A percentile compares a stretch with the other conserved stretches of the same genome.
phyloP scores from a whole-genome alignment of 2,888 invertebrate species.

The Gasteruption jaculator region DNA sequence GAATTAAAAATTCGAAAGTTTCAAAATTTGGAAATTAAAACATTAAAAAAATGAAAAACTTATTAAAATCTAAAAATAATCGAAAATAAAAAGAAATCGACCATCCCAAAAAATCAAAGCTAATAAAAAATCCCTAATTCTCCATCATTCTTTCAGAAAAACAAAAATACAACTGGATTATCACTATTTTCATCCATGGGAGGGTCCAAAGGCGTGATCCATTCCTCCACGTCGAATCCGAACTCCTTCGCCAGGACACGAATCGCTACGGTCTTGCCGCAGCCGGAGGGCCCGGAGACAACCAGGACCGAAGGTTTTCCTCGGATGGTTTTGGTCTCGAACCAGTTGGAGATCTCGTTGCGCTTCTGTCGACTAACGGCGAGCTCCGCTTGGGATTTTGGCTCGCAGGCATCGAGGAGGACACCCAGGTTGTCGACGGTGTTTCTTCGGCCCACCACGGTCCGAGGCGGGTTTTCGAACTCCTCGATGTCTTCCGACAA shows the following conservation, averaged over 20 bases:
- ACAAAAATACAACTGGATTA: neutral
- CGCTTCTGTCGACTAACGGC: conserved; percentile 43
- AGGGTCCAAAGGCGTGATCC: conserved; percentile 77
- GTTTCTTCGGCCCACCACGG: conserved; percentile 20
- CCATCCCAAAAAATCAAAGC: neutral
- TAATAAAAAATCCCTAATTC: neutral
- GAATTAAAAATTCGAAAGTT: conserved; percentile 1
- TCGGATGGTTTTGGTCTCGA: conserved; percentile 25
- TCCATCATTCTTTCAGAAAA: neutral
- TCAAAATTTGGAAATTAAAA: no score
- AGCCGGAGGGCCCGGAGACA: conserved; percentile 78
- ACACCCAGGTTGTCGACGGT: conserved; percentile 28
- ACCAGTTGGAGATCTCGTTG: conserved; percentile 42
- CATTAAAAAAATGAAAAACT: neutral
- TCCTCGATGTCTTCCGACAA: neutral
- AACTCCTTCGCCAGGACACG: conserved; percentile 63
- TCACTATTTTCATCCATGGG: conserved; percentile 56
- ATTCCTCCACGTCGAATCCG: conserved; percentile 65
- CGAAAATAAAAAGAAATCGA: conserved; percentile 15
- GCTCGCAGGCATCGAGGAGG: conserved; percentile 37
- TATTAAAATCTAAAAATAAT: conserved; percentile 18
- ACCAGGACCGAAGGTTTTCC: conserved; percentile 53
- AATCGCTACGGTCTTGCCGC: conserved; percentile 76
- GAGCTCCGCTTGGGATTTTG: conserved; percentile 35
- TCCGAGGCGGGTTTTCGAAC: neutral